Evolutionary conservation across 2,888 invertebrate genomes (phyloP), one percentile per base, ranked within the genome.

Genomic region (Agrochola lota): DNA sequence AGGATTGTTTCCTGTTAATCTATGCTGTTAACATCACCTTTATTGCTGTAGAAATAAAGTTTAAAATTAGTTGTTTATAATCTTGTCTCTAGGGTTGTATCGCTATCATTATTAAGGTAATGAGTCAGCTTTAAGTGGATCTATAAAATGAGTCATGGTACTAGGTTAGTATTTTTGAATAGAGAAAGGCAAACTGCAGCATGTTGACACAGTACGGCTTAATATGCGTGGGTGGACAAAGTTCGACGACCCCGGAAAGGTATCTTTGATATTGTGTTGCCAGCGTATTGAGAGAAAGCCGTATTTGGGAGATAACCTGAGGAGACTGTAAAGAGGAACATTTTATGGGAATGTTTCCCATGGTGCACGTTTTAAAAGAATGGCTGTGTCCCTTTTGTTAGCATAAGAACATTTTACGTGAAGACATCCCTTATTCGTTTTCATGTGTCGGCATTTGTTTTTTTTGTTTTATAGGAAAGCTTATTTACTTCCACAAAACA

Each of bases 21-120:
- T 71, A 60, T 84, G 64, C 83, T 70, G 49, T 20, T 79, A 75
- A 71, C 69, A 66, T 75, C 43, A 62, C 62, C 85, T 81, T 88
- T 92, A 91, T 85, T 55, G 0, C 1, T 3, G 23, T 68, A 4
- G 17, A 0, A 5, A 75, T 93, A 94, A 87, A 85, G 93, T 88
- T 85, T 52, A 89, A 83, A 87, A 83, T 91, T 12, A 43, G 43
- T 71, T 69, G 57, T 17, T 30, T 63, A 63, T 60, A 68, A 49
- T 40, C 26, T 69, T 68, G 71, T 57, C 52, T 60, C 74, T 87
- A 84, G 89, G 84, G 87, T 89, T 85, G 87, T 90, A 88, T 91
- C 88, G 89, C 91, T 91, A 92, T 93, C 91, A 93, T 94, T 95
- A 95, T 94, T 93, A 94, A 92, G 91, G 91, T 93, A 95, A 95